phyloP scores from a whole-genome alignment of 2,113 vertebrate species.

The Accipiter cooperii region DNA sequence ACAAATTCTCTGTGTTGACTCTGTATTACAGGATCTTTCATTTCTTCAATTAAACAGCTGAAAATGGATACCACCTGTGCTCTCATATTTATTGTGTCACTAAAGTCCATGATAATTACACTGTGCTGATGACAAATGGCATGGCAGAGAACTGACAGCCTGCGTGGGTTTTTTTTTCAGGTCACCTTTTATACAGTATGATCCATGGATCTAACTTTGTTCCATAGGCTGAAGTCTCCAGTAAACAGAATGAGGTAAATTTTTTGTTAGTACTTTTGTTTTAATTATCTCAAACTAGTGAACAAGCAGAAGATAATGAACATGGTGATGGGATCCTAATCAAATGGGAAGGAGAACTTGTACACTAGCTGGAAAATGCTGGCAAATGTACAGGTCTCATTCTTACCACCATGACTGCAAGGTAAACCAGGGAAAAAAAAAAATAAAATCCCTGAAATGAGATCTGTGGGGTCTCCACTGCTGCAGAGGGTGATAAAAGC shows the following conservation, averaged over 20 bases:
- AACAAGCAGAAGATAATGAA: neutral
- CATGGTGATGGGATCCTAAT: neutral
- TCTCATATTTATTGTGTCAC: constrained; percentile 49
- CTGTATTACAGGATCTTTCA: constrained; percentile 58
- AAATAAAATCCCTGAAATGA: neutral
- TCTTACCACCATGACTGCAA: neutral
- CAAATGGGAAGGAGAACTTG: neutral
- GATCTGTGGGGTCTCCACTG: neutral
- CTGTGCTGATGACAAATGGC: constrained; percentile 43
- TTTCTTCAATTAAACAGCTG: constrained; percentile 65
- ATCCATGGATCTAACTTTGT: neutral
- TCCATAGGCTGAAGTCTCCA: neutral
- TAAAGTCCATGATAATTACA: constrained; percentile 59
- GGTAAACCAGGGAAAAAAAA: neutral
- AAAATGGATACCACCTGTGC: constrained; percentile 65
- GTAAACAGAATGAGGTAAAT: neutral
- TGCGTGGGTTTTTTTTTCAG: neutral
- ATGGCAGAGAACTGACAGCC: constrained; percentile 3
- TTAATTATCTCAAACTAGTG: neutral
- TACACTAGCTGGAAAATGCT: neutral
- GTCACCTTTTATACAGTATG: neutral
- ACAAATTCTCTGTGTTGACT: constrained; percentile 51
- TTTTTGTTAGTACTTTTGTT: neutral
- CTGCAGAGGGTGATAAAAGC: neutral
- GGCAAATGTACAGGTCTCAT: neutral